Percentiles rank a stretch among this genome's conserved stretches.
Evolutionary conservation across 2,797 vertebrate species (phyloP).

Genomic region (Rallus crepitans): DNA sequence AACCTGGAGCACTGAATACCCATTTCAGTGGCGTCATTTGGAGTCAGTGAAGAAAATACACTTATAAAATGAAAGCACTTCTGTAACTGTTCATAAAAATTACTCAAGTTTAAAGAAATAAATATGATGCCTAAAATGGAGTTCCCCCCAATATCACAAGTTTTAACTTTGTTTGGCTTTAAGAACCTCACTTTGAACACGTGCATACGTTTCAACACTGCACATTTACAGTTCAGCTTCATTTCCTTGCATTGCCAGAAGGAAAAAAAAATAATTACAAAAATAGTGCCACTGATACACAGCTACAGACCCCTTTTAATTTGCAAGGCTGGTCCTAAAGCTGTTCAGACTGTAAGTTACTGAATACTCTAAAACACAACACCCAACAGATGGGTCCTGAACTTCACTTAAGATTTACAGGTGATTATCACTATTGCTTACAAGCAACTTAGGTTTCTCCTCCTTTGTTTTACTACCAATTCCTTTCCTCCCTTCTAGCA

Average conservation of each 20-base stretch:
- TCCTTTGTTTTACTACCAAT: background rate
- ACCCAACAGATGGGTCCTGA: background rate
- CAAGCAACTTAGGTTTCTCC: background rate
- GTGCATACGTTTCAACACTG: background rate
- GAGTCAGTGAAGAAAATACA: background rate
- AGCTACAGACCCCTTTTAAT: background rate
- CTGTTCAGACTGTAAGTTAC: background rate
- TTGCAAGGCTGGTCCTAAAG: background rate
- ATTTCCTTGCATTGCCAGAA: background rate
- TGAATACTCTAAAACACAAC: background rate
- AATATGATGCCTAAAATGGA: background rate
- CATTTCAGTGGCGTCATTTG: background rate
- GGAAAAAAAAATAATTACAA: fast-evolving
- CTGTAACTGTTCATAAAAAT: background rate
- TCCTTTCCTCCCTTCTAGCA: background rate
- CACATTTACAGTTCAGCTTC: background rate
- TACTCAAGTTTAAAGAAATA: background rate
- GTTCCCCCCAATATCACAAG: background rate
- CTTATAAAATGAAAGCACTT: background rate
- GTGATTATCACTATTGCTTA: background rate
- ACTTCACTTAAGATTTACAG: background rate
- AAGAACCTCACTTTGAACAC: background rate
- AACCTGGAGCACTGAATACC: background rate
- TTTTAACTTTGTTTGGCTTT: no score
- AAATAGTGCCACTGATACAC: background rate